Evolutionary conservation across 1,140 invertebrate species (phyloP), one percentile per base, ranked within the genome.

Genomic region (Cheumatopsyche charites): DNA sequence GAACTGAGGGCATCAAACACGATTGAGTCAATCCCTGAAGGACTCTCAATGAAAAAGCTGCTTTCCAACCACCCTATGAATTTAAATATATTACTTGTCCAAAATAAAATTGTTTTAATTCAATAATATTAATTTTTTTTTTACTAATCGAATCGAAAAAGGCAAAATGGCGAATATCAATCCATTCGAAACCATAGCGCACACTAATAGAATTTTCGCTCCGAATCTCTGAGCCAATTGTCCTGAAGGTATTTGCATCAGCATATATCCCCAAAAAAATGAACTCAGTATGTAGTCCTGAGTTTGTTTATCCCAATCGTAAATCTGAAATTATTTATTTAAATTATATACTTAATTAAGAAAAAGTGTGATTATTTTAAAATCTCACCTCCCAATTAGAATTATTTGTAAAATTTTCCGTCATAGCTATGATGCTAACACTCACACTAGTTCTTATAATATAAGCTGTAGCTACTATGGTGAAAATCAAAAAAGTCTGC

Each of bases 381-480:
- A 36, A 36, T 36, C 67, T 73, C 29, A 55, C 67, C 71, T 79
- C 79, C 62, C 81, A 80, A 41, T 80, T 65, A 9, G 79, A 78
- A 12, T 61, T 75, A 0, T 66, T 66, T 2, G 47, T 74, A n/a
- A 80, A 80, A 4, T 72, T 71, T 45, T 90, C 84, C 0, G 88
- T 90, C 90, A 92, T 92, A 2, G 89, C 90, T 0, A 91, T 90
- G 29, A 92, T 87, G 0, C 87, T 89, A 41, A 92, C 88, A n/a
- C 90, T 91, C 73, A 91, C 86, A 70, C 89, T 89, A 1, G 90
- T 87, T 63, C 90, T 82, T 75, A 89, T 86, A 3, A 86, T 85
- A 75, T 90, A 91, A 0, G 86, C 87, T 19, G 88, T 84, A 17
- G 88, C 78, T 77, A 91, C 84, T 0, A 88, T 85, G 1, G 89